Evolutionary conservation across 2,797 vertebrate genomes (phyloP).

Genomic region (Pseudotriccus pelzelni): DNA sequence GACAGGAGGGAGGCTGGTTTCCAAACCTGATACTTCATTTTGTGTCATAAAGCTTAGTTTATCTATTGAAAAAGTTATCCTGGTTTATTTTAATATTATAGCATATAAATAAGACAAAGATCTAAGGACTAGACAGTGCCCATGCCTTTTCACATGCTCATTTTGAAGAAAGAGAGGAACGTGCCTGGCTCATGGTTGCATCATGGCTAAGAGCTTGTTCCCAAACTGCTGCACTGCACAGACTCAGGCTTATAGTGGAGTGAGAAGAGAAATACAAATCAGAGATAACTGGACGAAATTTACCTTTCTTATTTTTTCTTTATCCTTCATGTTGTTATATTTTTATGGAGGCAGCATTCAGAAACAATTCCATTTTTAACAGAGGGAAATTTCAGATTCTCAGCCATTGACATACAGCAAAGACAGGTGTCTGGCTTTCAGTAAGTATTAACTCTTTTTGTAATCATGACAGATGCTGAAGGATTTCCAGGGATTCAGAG

Average conservation of each 20-base stretch:
- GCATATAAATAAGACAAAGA: background rate
- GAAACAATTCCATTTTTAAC: background rate
- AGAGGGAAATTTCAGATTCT: background rate
- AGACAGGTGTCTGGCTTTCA: background rate
- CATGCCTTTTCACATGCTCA: background rate
- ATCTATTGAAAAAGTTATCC: background rate
- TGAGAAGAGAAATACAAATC: background rate
- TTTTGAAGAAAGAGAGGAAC: background rate
- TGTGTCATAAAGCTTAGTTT: background rate
- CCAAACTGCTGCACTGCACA: background rate
- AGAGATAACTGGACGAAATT: background rate
- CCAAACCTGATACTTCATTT: background rate
- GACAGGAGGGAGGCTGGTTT: background rate
- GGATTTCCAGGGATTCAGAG: conserved; percentile 26
- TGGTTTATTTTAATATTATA: background rate
- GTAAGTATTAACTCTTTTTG: background rate
- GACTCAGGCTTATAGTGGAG: background rate
- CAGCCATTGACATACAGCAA: background rate
- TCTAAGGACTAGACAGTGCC: background rate
- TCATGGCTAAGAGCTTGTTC: rapidly evolving
- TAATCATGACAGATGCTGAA: conserved; percentile 5
- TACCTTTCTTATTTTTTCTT: background rate
- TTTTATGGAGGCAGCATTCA: background rate
- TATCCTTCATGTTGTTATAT: background rate
- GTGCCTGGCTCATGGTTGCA: background rate